These are phyloP conservation scores for Numenius arquata DNA, from an alignment of 2,113 vertebrate genomes.

Conservation along the genomic window DNA sequence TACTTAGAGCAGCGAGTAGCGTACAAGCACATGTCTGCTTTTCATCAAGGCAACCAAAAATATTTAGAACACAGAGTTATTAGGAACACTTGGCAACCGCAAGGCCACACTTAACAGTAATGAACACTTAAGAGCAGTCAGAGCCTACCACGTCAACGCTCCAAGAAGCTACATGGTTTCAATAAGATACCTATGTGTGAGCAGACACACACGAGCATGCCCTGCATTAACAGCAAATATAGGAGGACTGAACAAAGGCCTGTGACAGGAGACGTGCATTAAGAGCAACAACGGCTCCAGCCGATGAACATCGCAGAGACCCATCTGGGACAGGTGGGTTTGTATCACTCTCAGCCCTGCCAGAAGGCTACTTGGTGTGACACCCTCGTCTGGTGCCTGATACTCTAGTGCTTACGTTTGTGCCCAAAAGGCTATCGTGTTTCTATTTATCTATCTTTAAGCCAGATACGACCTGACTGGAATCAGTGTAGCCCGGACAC, in stretches of 20 bases:
- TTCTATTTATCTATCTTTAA: neutral
- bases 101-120: conserved; percentile 44
- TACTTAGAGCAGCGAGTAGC: neutral
- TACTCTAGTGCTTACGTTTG: neutral
- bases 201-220: neutral
- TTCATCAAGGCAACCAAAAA: conserved; percentile 49
- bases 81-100: conserved; percentile 36
- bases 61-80: conserved; percentile 1
- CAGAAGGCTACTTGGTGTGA: neutral
- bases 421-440: neutral
- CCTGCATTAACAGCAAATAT: neutral
- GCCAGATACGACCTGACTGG: neutral
- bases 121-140: conserved; percentile 24
- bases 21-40: conserved; percentile 12
- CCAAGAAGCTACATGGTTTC: neutral
- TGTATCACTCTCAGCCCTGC: neutral
- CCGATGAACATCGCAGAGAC: accelerated
- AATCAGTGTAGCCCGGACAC: neutral
- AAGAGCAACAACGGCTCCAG: neutral
- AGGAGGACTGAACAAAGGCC: neutral
- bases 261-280: neutral
- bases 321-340: accelerated
- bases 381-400: accelerated
- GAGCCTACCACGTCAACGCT: neutral
- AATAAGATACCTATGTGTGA: neutral